Base-by-base conservation (phyloP, 2,888 invertebrate genomes). In the Pseudoips prasinana region DNA sequence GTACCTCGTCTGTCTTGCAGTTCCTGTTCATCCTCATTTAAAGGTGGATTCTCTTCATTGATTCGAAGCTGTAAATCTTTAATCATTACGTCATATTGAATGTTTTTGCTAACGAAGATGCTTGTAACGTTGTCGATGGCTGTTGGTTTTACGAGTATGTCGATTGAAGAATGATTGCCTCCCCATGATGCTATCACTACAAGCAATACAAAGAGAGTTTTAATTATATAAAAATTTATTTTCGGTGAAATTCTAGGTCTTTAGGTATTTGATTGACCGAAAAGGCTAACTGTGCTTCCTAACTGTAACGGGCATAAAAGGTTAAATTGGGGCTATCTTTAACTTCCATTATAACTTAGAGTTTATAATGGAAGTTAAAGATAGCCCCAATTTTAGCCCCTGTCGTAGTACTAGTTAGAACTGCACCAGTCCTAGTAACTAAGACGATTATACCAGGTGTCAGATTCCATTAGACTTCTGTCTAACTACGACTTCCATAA, bases 11-110 rank as follows among this genome's bases (percentile, higher is more conserved):
- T 88, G 54, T 94, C 92, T 56, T 93, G 92, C 29, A 94, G 90
- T 57, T 91, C 91, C 23, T 90, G 69, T 64, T 94, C 93, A 34
- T 92, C 92, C 60, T 92, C 90, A 37, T 92, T 91, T 8, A 91
- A 79, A 1, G 91, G 90, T 25, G 95, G 95, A 77, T 96, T 96
- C 81, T 96, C 96, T 45, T 91, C 91, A 53, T 95, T 92, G 43
- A 96, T 96, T 27, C 93, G 93, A 58, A 90, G 89, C 73, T 96
- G 95, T 29, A 96, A 73, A 77, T 96, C 93, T 29, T 93, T 90
- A 58, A 96, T 95, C 25, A 95, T 78, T n/a, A 96, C 85, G 30
- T 92, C 90, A 65, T 90, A 94, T 10, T 90, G 72, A 35, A 96
- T 90, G 33, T 92, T 91, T 43, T 92, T 90, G 22, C 91, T 86